Base-by-base conservation (phyloP, 2,797 vertebrate species). In the Enteromius paludinosus region DNA sequence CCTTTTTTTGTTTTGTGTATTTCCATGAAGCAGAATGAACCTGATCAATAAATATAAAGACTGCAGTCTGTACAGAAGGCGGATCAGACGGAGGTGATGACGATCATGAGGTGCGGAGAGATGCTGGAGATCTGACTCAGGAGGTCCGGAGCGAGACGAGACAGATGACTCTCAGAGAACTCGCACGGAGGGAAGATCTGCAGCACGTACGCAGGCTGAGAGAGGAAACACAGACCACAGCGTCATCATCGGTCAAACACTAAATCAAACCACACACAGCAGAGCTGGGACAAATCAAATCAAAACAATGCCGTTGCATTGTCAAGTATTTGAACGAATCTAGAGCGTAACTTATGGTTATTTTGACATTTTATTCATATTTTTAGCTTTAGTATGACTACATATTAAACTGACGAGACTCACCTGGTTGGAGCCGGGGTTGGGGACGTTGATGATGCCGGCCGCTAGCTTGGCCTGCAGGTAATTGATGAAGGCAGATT, bases 131-230 rank as follows among this genome's bases (percentile, higher is more conserved):
- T 97, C 93, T 97, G 96, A 94, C 97, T 97, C 2, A 99, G 96
- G 70, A 99, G 97, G 90, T 99, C 98, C 0, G 98, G 98, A 82
- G 98, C 98, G 0, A 99, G 95, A 75, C 97, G 97, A 68, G 98
- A 98, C 79, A 99, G 92, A 90, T 99, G 98, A 90, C 96, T 98
- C 89, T 99, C 97, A 0, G 98, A 99, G 92, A 99, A 99, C 84
- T 99, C 97, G 0, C 98, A 99, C 17, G 98, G 98, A 7, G 98
- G 98, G 92, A 99, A 99, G 90, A 99, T 99, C 94, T 99, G 98
- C 86, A 99, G 95, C 90, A 99, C 98, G 1, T 98, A 99, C 85
- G 98, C 98, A 0, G 98, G 97, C 98, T 99, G 92, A 45, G 43
- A 45, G 43, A 43, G 41, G 10, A 43, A 43, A 12, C 41, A 12